Evolutionary conservation across 2,888 invertebrate species (phyloP).

Genomic region (Gari tellinella): DNA sequence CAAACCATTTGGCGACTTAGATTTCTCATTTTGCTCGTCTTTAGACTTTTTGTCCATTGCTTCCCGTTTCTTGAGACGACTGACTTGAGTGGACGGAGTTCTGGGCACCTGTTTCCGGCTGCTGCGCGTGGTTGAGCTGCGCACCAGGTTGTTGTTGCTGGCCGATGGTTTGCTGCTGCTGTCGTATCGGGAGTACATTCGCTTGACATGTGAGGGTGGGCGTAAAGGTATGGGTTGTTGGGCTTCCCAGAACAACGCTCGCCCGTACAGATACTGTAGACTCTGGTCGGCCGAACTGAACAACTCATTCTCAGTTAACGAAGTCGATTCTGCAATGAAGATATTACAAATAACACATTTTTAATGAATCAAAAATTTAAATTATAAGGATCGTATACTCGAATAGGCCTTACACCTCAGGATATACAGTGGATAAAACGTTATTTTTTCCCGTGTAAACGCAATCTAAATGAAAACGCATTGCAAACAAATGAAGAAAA

Average conservation of each 20-base stretch:
- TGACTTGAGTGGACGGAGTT: slow-evolving; percentile 55
- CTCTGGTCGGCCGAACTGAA: slow-evolving; percentile 58
- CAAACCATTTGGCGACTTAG: slow-evolving; percentile 4
- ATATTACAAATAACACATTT: too few relatives aligned
- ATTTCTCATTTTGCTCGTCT: slow-evolving; percentile 14
- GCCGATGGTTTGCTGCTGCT: slow-evolving; percentile 10
- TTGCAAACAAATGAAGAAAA: too few relatives aligned
- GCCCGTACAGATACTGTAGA: slow-evolving; percentile 65
- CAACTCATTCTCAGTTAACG: slow-evolving; percentile 59
- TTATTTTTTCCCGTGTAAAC: too few relatives aligned
- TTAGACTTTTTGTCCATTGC: slow-evolving; percentile 27
- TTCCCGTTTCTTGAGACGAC: slow-evolving; percentile 40
- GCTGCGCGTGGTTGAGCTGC: slow-evolving; percentile 45
- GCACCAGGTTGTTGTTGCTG: slow-evolving; percentile 16
- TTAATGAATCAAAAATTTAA: too few relatives aligned
- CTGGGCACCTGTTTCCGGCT: slow-evolving; percentile 35
- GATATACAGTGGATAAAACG: too few relatives aligned
- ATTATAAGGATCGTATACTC: too few relatives aligned
- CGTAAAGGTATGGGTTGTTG: slow-evolving; percentile 63
- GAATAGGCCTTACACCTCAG: too few relatives aligned
- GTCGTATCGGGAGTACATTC: slow-evolving; percentile 52
- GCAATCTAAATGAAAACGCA: too few relatives aligned
- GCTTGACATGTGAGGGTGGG: slow-evolving; percentile 51
- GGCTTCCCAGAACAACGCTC: slow-evolving; percentile 70
- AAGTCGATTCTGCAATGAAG: slow-evolving; percentile 56